Percentiles rank a stretch among this genome's conserved stretches.
phyloP scores from a whole-genome alignment of 2,797 vertebrate genomes.

The Enteromius trimaculatus region DNA sequence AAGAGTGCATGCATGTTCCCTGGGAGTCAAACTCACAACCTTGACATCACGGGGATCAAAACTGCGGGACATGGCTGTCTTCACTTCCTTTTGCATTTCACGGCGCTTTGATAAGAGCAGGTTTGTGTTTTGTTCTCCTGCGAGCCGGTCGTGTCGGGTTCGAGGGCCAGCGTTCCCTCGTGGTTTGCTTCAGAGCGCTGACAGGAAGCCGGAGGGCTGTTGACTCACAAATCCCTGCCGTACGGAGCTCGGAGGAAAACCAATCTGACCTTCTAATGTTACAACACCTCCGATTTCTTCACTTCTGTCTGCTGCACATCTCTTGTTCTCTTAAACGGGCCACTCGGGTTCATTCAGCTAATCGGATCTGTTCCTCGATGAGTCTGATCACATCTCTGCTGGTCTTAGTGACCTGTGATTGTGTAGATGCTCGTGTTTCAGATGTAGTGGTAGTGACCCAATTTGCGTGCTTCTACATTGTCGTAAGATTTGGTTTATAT shows the following conservation, averaged over 20 bases:
- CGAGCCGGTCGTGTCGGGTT: slow-evolving; percentile 29
- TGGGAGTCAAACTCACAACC: background rate
- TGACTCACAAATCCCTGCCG: slow-evolving; percentile 65
- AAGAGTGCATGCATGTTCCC: background rate
- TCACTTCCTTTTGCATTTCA: background rate
- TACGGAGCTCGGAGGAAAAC: slow-evolving; percentile 49
- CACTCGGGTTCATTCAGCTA: slow-evolving; percentile 26
- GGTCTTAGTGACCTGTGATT: background rate
- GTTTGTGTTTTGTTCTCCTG: slow-evolving; percentile 12
- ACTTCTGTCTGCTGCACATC: slow-evolving; percentile 32
- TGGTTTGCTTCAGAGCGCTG: slow-evolving; percentile 60
- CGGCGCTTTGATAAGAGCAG: background rate
- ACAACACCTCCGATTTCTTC: slow-evolving; percentile 45
- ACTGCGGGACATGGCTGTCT: background rate
- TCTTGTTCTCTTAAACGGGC: slow-evolving; percentile 14
- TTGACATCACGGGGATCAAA: background rate
- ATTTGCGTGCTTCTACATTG: background rate
- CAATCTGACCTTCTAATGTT: slow-evolving; percentile 63
- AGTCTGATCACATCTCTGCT: slow-evolving; percentile 20
- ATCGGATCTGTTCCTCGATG: slow-evolving; percentile 9
- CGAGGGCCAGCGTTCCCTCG: slow-evolving; percentile 57
- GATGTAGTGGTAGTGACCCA: background rate
- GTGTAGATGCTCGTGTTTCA: slow-evolving; percentile 10
- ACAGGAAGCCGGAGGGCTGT: slow-evolving; percentile 47
- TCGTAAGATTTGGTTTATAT: background rate